Base-by-base conservation (phyloP, 2,797 vertebrate species). In the Catharus ustulatus region DNA sequence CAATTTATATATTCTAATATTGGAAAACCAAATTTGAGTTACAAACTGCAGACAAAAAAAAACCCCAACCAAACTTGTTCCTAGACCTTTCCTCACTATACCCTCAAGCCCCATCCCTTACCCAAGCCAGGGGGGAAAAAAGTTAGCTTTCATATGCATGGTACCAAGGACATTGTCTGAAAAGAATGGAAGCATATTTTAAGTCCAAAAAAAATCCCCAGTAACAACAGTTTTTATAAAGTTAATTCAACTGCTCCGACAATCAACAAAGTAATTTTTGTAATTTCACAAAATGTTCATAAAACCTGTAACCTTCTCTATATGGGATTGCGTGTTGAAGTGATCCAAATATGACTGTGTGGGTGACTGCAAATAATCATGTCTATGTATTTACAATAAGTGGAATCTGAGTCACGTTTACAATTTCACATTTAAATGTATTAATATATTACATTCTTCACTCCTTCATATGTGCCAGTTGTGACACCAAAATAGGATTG, bases 61-160 rank as follows among this genome's bases (percentile, higher is more conserved):
- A 4, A 5, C 2, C 13, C 13, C 20, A 36, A 42, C 26, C 36
- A 52, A 54, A 68, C 5, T 34, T 79, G 12, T 49, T 71, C 42
- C 58, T 55, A 63, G 36, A 81, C 49, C 4, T 20, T 49, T 63
- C 36, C 20, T 29, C 40, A 51, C 21, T 57, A n/a, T 26, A 36
- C 6, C 22, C 17, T 75, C 42, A 67, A 67, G 45, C 42, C 58
- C 20, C 14, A 78, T 49, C 7, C 36, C n/a, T 32, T 30, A 69
- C 18, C 36, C 29, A 72, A 16, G 32, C n/a, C 4, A 5, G 10
- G 8, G 11, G 0, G 8, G 1, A 1, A 24, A 69, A 40, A 54
- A 67, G 23, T n/a, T 57, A 45, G 6, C 29, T 82, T 82, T 84
- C 34, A 10, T 34, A 68, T 13, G 18, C 20, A 23, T 19, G 11